phyloP scores from a whole-genome alignment of 2,888 invertebrate species.

The Lasiommata megera region DNA sequence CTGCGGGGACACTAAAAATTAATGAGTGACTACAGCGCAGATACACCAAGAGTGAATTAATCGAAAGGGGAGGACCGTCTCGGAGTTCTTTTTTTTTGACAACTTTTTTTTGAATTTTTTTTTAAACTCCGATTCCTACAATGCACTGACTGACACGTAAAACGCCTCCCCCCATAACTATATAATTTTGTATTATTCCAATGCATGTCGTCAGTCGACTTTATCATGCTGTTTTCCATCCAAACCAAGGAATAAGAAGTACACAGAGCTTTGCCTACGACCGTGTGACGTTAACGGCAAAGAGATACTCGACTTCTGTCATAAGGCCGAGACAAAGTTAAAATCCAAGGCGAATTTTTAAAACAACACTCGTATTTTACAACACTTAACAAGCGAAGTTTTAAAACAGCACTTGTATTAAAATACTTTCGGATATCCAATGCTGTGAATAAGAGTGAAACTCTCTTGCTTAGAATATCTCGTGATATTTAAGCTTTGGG shows the following conservation, averaged over 20 bases:
- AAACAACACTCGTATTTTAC: too few relatives aligned
- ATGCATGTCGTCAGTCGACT: slow-evolving; percentile 39
- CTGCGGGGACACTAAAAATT: neutral
- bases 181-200: slow-evolving; percentile 32
- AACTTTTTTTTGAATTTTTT: neutral
- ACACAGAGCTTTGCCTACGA: neutral
- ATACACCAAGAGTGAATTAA: slow-evolving; percentile 21
- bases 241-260: neutral
- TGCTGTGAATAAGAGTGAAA: too few relatives aligned
- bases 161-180: slow-evolving; percentile 17
- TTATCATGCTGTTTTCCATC: slow-evolving; percentile 38
- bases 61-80: slow-evolving; percentile 7
- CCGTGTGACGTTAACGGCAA: neutral
- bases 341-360: too few relatives aligned
- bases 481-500: too few relatives aligned
- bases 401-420: too few relatives aligned
- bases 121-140: neutral
- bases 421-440: too few relatives aligned
- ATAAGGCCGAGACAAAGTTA: too few relatives aligned
- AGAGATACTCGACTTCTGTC: neutral
- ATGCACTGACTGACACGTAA: neutral
- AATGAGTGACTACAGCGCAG: slow-evolving; percentile 29
- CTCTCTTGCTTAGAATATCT: too few relatives aligned
- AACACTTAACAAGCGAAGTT: too few relatives aligned
- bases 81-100: neutral